A percentile compares a stretch with the other conserved stretches of the same genome.
These are phyloP conservation scores for Heliconius sara DNA, from an alignment of 2,888 invertebrate species.

Conservation along the genomic window DNA sequence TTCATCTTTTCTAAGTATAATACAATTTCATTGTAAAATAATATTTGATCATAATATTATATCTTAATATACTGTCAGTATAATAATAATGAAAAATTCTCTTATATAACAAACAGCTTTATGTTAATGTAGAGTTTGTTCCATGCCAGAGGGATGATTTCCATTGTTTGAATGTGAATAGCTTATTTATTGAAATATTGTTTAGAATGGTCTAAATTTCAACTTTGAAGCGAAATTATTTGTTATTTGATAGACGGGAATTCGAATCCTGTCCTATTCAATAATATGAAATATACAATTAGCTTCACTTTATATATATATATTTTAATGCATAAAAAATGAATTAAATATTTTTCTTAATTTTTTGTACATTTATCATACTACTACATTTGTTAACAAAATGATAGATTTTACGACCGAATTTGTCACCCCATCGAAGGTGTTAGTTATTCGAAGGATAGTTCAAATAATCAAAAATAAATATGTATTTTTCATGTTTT, in stretches of 20 bases:
- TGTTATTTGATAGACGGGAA: neutral
- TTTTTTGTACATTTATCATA: too few species aligned
- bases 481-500: neutral
- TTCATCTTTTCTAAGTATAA: constrained; percentile 6
- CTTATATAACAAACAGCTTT: constrained; percentile 1
- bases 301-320: too few species aligned
- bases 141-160: neutral
- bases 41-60: neutral
- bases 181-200: constrained; percentile 16
- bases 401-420: too few species aligned
- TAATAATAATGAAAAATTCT: constrained; percentile 3
- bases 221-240: neutral
- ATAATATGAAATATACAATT: neutral
- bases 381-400: too few species aligned
- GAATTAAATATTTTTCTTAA: too few species aligned
- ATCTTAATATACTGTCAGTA: neutral
- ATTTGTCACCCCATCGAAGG: too few species aligned
- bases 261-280: neutral
- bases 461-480: neutral
- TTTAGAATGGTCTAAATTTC: constrained; percentile 13
- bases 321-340: too few species aligned
- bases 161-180: constrained; percentile 14
- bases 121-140: constrained; percentile 18
- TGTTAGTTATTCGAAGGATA: too few species aligned
- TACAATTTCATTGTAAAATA: constrained; percentile 18